Conservation (phyloP, 2,113 vertebrate genomes). For the Phaetusa simplex region DNA sequence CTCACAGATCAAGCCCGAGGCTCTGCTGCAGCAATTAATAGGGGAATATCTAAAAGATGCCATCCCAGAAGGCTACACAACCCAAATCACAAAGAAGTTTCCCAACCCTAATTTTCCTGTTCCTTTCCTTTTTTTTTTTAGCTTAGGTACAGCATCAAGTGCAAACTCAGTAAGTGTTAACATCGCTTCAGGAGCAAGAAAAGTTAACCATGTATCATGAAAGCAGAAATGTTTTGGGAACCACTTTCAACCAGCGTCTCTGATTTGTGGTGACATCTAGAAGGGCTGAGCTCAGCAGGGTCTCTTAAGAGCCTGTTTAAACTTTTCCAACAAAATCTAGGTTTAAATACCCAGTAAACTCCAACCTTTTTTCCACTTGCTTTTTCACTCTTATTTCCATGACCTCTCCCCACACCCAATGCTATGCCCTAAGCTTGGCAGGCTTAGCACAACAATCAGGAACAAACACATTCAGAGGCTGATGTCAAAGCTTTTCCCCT, state of each 20-base stretch:
- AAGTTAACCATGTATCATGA: background rate
- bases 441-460: background rate
- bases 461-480: background rate
- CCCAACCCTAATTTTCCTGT: background rate
- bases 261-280: background rate
- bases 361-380: background rate
- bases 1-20: background rate
- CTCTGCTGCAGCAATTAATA: background rate
- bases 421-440: background rate
- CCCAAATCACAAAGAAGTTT: background rate
- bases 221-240: constrained; percentile 30
- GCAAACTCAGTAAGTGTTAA: background rate
- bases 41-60: background rate
- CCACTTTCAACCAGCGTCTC: background rate
- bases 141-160: background rate
- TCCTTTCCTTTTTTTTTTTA: background rate
- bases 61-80: background rate
- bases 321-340: background rate
- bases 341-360: constrained; percentile 18
- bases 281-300: background rate
- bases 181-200: background rate
- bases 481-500: background rate
- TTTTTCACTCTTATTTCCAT: background rate
- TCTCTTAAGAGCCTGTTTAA: background rate
- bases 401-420: background rate